Percentiles rank a stretch among this genome's conserved stretches.
phyloP scores from a whole-genome alignment of 1,140 invertebrate genomes.

The Bombus confusus region DNA sequence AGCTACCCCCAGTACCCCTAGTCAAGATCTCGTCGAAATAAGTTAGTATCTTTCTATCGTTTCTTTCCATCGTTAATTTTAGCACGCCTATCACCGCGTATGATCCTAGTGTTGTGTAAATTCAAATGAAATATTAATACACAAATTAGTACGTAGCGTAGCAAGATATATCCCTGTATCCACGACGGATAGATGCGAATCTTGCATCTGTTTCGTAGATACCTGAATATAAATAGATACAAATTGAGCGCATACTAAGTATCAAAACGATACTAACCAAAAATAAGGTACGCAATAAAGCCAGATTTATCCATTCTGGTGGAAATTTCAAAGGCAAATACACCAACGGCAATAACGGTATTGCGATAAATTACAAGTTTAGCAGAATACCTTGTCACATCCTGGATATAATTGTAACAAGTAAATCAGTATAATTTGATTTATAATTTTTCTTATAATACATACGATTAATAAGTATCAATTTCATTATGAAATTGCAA shows the following conservation, averaged over 20 bases:
- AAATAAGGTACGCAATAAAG: background rate
- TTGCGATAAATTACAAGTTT: background rate
- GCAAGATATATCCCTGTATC: too few species aligned
- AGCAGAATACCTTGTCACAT: background rate
- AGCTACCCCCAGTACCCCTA: constrained; percentile 91
- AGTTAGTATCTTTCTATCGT: constrained; percentile 71
- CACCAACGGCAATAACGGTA: too few species aligned
- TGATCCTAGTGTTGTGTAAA: background rate
- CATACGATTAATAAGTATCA: background rate
- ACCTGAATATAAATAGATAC: background rate
- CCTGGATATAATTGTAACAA: background rate
- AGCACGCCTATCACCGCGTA: background rate
- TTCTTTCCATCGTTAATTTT: background rate
- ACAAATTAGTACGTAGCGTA: background rate
- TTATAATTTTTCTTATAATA: background rate
- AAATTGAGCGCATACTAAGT: background rate
- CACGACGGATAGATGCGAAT: background rate
- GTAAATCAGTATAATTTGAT: background rate
- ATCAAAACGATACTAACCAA: too few species aligned
- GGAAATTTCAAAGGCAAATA: background rate
- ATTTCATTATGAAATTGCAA: background rate
- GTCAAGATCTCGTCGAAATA: constrained; percentile 82
- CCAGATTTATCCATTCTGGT: background rate
- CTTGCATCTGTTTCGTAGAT: too few species aligned
- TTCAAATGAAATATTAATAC: background rate